Percentiles rank a stretch among this genome's conserved stretches.
Evolutionary conservation across 2,113 vertebrate genomes (phyloP).

Genomic region (Thymallus thymallus): DNA sequence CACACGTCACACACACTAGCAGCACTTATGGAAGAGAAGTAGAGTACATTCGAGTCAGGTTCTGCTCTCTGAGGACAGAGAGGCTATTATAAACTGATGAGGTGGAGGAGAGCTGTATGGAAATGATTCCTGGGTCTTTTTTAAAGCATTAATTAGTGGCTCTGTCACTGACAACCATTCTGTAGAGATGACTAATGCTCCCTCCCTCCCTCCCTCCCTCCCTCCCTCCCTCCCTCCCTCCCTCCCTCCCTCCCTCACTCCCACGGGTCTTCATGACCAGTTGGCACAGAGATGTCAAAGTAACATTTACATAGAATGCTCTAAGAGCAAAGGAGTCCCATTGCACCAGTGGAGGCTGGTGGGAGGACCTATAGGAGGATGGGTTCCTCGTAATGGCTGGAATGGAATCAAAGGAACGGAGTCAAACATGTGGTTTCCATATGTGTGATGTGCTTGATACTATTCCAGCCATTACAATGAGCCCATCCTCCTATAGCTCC

Average conservation of each 20-base stretch:
- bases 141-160: constrained; percentile 71
- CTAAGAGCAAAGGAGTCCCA: constrained; percentile 50
- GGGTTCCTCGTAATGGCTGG: too few species aligned
- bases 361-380: too few species aligned
- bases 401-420: too few species aligned
- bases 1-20: constrained; percentile 37
- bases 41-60: constrained; percentile 55
- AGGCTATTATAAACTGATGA: constrained; percentile 71
- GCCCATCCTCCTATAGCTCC: too few species aligned
- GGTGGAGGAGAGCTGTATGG: constrained; percentile 64
- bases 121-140: constrained; percentile 67
- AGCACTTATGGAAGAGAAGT: constrained; percentile 53
- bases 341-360: constrained; percentile 24
- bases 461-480: too few species aligned
- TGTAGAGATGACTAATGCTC: constrained; percentile 60
- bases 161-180: constrained; percentile 63
- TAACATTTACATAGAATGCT: constrained; percentile 65
- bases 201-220: constrained; percentile 5
- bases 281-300: constrained; percentile 62
- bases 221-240: too few species aligned
- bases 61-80: constrained; percentile 58
- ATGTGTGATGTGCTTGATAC: too few species aligned
- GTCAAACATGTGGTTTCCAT: too few species aligned
- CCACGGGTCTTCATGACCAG: constrained; percentile 64
- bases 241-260: too few species aligned